A percentile compares a stretch with the other conserved stretches of the same genome.
These are phyloP conservation scores for Amitus sp. DNA, from an alignment of 2,888 invertebrate species.

Conservation along the genomic window DNA sequence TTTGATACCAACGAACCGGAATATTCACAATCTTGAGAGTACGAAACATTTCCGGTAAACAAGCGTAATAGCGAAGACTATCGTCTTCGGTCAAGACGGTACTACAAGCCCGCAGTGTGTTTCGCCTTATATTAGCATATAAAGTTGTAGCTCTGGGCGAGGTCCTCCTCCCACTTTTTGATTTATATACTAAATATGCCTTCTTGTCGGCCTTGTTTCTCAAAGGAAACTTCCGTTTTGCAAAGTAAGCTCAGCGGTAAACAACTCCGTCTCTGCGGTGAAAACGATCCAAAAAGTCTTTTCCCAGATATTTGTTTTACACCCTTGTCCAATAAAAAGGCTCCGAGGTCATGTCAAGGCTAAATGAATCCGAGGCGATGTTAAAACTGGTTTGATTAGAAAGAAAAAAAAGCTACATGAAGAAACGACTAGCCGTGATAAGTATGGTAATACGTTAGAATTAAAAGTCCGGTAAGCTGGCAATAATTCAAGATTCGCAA, in stretches of 20 bases:
- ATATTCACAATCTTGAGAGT: slow-evolving; percentile 56
- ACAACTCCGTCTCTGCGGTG: slow-evolving; percentile 34
- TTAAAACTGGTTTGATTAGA: slow-evolving; percentile 34
- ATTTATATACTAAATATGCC: slow-evolving; percentile 65
- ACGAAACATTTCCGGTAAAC: slow-evolving; percentile 51
- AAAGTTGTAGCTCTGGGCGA: slow-evolving; percentile 60
- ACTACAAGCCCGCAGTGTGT: slow-evolving; percentile 57
- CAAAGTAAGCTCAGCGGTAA: slow-evolving; percentile 36
- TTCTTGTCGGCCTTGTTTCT: slow-evolving; percentile 48
- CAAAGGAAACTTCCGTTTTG: slow-evolving; percentile 42
- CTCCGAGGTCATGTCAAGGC: no score
- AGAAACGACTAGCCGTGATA: no score
- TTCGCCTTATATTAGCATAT: slow-evolving; percentile 62
- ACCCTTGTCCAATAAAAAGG: no score
- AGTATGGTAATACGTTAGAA: slow-evolving; percentile 60
- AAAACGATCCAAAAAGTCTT: slow-evolving; percentile 31
- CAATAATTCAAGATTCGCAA: slow-evolving; percentile 63
- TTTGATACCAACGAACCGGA: no score
- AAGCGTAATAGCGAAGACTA: slow-evolving; percentile 40
- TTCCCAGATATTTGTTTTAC: no score
- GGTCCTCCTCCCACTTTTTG: slow-evolving; percentile 56
- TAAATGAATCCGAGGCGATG: no score
- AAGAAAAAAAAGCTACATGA: slow-evolving; percentile 39
- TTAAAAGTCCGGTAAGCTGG: slow-evolving; percentile 60
- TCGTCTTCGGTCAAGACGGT: slow-evolving; percentile 50